These are phyloP conservation scores for Drosophila tanythrix DNA, from an alignment of 2,888 invertebrate species.

Conservation along the genomic window DNA sequence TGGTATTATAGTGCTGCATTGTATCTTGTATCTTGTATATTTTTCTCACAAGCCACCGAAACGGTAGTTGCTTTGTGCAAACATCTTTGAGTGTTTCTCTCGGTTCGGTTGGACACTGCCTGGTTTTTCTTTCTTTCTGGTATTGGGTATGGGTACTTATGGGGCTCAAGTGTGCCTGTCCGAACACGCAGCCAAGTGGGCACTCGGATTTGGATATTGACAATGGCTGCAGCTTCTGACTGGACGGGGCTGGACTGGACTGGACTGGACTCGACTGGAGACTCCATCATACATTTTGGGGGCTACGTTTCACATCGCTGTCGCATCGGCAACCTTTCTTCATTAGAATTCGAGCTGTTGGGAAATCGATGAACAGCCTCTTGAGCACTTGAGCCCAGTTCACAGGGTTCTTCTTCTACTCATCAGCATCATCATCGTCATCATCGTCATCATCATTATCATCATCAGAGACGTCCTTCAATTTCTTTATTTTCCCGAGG, in stretches of 20 bases:
- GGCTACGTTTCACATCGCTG: conserved; percentile 19
- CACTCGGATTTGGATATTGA: conserved; percentile 76
- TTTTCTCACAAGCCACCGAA: conserved; percentile 79
- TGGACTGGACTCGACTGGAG: conserved; percentile 5
- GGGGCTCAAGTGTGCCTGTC: conserved; percentile 69
- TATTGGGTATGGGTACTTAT: conserved; percentile 69
- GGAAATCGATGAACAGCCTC: conserved; percentile 60
- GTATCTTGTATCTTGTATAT: conserved; percentile 57
- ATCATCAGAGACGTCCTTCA: conserved; percentile 33
- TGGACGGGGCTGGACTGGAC: conserved; percentile 11
- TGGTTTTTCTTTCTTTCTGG: conserved; percentile 8
- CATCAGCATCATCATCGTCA: not conserved
- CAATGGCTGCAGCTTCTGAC: conserved; percentile 64
- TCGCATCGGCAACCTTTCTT: conserved; percentile 57
- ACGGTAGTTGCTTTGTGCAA: conserved; percentile 79
- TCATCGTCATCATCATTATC: not conserved
- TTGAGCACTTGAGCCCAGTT: conserved; percentile 49
- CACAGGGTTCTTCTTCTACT: conserved; percentile 33
- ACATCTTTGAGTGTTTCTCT: conserved; percentile 63
- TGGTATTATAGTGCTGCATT: conserved; percentile 27
- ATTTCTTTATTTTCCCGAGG: conserved; percentile 22
- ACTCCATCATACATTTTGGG: conserved; percentile 15
- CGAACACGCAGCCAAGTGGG: conserved; percentile 73
- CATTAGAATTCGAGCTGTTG: conserved; percentile 67
- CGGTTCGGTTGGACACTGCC: conserved; percentile 16